Evolutionary conservation across 1,140 invertebrate species (phyloP), one percentile per base, ranked within the genome.

Genomic region (Coptotermes formosanus): DNA sequence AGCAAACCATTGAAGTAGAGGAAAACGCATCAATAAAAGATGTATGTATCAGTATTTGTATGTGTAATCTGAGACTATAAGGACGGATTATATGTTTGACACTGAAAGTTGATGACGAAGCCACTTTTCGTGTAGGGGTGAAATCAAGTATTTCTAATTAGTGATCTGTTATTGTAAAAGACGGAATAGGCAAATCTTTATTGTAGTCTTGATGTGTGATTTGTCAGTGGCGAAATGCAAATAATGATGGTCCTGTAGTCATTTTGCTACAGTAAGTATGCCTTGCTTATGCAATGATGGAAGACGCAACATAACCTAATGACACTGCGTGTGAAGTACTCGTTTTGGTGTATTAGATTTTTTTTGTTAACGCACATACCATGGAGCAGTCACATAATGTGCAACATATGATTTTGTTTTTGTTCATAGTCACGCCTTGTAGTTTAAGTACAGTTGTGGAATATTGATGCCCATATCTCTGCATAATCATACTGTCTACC

Each of bases 11-110:
- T 87, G 94, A 97, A 92, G 95, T 98, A 83, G 94, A 95, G 88
- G 95, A 96, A 90, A 94, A 97, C 94, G 95, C 96, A 85, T 94
- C 95, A 88, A 95, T 99, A 87, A 97, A 97, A 93, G 96, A 98
- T 90, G 97, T 98, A 93, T 95, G 95, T 94, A 87, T 69, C 8
- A 32, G 30, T 30, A 11, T 82, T 19, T 59, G 23, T 84, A 45
- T 30, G 3, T 83, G 21, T 16, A 16, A 45, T 83, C 45, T 25
- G 84, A 87, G 44, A 85, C 55, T 86, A 25, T 38, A 87, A 32
- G 48, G 0, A 82, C 38, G 23, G 30, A 48, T n/a, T 75, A 16
- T 9, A 75, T 75, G n/a, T 75, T 75, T 84, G 43, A 75, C 19
- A 44, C 55, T 0, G 12, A n/a, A 83, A 83, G n/a, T 59, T 87